phyloP scores from a whole-genome alignment of 2,888 invertebrate genomes.

The Priocnemis perturbator region DNA sequence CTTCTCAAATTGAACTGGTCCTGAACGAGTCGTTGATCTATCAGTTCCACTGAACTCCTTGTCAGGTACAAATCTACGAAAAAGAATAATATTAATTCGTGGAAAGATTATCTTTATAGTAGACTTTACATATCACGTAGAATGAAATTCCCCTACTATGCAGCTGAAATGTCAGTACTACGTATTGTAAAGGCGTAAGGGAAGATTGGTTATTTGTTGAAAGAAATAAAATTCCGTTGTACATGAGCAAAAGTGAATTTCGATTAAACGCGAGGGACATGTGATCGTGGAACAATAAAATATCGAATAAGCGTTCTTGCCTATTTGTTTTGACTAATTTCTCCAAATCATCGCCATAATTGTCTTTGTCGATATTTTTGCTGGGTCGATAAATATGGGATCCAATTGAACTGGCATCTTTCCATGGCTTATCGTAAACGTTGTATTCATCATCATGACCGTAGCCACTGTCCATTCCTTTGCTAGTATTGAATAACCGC shows the following conservation, averaged over 20 bases:
- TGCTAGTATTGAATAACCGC: slow-evolving; percentile 93
- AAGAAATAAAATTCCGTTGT: no score
- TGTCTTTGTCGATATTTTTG: slow-evolving; percentile 91
- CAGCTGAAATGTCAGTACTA: neutral
- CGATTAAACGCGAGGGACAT: no score
- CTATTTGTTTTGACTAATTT: slow-evolving; percentile 90
- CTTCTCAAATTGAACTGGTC: slow-evolving; percentile 97
- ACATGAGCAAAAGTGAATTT: no score
- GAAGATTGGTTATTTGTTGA: no score
- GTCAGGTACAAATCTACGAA: slow-evolving; percentile 96
- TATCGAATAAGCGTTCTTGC: slow-evolving; percentile 68
- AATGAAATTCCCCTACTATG: no score
- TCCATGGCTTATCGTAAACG: slow-evolving; percentile 99
- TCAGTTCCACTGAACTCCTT: slow-evolving; percentile 97
- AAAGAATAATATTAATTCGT: slow-evolving; percentile 27
- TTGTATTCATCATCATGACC: slow-evolving; percentile 98
- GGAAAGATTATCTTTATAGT: no score
- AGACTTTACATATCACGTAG: no score
- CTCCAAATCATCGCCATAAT: slow-evolving; percentile 93
- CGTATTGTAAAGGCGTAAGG: neutral
- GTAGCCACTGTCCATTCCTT: slow-evolving; percentile 96
- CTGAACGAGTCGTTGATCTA: slow-evolving; percentile 83
- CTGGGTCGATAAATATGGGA: slow-evolving; percentile 93
- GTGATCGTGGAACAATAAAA: no score
- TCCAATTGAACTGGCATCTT: slow-evolving; percentile 89